A percentile compares a stretch with the other conserved stretches of the same genome.
These are phyloP conservation scores for Crenichthys baileyi DNA, from an alignment of 2,797 vertebrate genomes.

Conservation along the genomic window DNA sequence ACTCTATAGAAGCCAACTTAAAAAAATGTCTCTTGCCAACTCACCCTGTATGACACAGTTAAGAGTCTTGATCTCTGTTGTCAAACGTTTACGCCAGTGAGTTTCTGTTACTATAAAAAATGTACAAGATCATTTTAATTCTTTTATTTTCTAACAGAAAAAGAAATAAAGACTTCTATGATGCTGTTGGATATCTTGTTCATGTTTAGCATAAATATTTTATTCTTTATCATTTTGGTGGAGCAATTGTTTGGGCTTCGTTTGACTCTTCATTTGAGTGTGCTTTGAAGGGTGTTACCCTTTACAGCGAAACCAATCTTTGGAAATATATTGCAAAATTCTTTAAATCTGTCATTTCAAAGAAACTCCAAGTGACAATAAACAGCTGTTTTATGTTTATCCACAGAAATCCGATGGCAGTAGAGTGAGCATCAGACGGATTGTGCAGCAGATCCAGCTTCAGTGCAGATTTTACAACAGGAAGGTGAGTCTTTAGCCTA, in stretches of 20 bases:
- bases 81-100: background rate
- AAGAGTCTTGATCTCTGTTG: no score
- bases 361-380: conserved; percentile 46
- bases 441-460: conserved; percentile 43
- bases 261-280: background rate
- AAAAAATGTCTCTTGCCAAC: no score
- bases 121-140: background rate
- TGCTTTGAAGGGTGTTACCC: conserved; percentile 23
- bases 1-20: no score
- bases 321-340: conserved; percentile 36
- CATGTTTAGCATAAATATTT: background rate
- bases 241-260: conserved; percentile 14
- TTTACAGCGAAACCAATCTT: conserved; percentile 30
- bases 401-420: conserved; percentile 69
- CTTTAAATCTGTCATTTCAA: conserved; percentile 57
- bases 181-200: background rate
- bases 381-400: conserved; percentile 67
- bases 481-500: conserved; percentile 66
- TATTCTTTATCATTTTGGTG: conserved; percentile 10
- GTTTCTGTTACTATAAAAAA: background rate
- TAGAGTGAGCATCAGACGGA: conserved; percentile 59
- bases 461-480: conserved; percentile 36
- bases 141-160: background rate
- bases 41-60: no score
- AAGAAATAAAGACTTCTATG: background rate